These are phyloP conservation scores for Cheilosia variabilis DNA, from an alignment of 2,888 invertebrate species.

Conservation along the genomic window DNA sequence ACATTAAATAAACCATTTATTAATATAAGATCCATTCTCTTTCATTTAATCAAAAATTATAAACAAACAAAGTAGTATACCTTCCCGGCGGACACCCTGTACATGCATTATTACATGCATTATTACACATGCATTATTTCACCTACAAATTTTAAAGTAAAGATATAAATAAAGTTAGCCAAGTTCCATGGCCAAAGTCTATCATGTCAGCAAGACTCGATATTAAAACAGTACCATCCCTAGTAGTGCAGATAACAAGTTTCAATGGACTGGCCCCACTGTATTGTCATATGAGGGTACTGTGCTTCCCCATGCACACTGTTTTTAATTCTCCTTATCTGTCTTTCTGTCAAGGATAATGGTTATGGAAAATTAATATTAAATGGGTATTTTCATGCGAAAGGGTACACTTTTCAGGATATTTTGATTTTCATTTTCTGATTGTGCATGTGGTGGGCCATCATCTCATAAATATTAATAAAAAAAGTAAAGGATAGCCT, in stretches of 20 bases:
- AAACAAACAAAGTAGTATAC: too few species aligned
- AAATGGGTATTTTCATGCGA: slow-evolving; percentile 39
- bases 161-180: too few species aligned
- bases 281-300: not conserved
- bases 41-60: too few species aligned
- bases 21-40: too few species aligned
- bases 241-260: not conserved
- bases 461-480: slow-evolving; percentile 40
- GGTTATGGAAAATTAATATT: slow-evolving; percentile 51
- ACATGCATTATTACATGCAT: too few species aligned
- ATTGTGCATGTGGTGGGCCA: slow-evolving; percentile 24
- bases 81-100: too few species aligned
- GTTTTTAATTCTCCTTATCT: slow-evolving; percentile 11
- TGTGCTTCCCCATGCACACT: not conserved
- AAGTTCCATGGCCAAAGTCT: too few species aligned
- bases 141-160: too few species aligned
- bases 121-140: too few species aligned
- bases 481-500: not conserved
- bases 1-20: too few species aligned
- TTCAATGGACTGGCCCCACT: not conserved
- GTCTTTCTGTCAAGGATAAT: slow-evolving; percentile 41
- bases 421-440: slow-evolving; percentile 62
- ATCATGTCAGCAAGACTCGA: too few species aligned
- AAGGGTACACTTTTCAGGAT: slow-evolving; percentile 44
- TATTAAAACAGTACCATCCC: not conserved